phyloP scores from a whole-genome alignment of 2,888 invertebrate species.

The Apodemia duryi region DNA sequence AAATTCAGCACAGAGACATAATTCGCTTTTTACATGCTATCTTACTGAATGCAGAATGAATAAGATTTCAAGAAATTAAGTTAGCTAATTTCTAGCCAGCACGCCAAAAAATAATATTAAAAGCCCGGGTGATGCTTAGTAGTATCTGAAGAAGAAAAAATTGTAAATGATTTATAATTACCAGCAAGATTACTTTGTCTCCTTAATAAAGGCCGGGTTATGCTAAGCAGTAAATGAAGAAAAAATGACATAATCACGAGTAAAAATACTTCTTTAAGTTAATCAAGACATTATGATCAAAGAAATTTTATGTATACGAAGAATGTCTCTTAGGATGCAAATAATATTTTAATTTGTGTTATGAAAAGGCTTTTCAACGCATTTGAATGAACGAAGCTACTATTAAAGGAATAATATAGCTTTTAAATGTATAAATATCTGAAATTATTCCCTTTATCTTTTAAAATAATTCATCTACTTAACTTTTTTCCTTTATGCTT shows the following conservation, averaged over 20 bases:
- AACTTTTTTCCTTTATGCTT: constrained; percentile 77
- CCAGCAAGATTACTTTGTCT: no score
- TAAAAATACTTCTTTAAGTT: neutral
- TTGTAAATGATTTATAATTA: no score
- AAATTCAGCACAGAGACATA: no score
- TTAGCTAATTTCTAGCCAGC: no score
- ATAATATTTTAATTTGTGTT: constrained; percentile 9
- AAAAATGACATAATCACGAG: neutral
- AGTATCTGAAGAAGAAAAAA: no score
- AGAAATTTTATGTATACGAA: constrained; percentile 12
- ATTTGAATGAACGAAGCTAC: constrained; percentile 11
- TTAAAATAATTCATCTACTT: constrained; percentile 78
- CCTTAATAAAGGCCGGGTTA: no score
- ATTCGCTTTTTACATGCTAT: no score
- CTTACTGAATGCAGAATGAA: no score
- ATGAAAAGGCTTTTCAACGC: constrained; percentile 9
- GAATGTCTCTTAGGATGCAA: constrained; percentile 6
- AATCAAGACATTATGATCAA: neutral
- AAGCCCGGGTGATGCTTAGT: no score
- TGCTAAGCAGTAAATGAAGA: no score
- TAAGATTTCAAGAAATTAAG: no score
- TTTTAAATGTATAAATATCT: constrained; percentile 63
- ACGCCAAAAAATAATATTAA: no score
- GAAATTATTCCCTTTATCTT: constrained; percentile 74
- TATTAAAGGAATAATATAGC: constrained; percentile 17